A percentile compares a stretch with the other conserved stretches of the same genome.
Conservation (phyloP, 2,797 vertebrate genomes). For the Numenius phaeopus region DNA sequence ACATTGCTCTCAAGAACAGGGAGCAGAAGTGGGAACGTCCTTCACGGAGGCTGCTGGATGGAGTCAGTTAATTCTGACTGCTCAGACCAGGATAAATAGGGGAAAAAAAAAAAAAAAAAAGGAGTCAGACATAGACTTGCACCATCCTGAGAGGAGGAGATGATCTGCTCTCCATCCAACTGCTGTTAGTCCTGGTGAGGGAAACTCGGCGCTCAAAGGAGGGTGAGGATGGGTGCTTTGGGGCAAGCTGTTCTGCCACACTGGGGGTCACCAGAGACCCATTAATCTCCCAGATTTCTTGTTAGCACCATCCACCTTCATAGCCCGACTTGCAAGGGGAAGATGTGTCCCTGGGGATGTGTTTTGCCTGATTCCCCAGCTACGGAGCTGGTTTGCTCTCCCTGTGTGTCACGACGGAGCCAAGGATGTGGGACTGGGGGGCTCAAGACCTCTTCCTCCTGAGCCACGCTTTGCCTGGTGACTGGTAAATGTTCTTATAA, state of each 20-base stretch:
- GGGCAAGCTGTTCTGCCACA: background rate
- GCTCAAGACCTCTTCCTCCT: background rate
- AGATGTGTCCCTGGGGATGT: fast-evolving
- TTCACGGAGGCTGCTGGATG: background rate
- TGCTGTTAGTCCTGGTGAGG: background rate
- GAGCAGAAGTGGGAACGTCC: background rate
- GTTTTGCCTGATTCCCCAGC: background rate
- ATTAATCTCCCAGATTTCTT: background rate
- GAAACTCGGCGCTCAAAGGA: background rate
- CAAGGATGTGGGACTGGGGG: fast-evolving
- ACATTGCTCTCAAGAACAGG: background rate
- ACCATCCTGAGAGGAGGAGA: background rate
- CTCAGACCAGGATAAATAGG: background rate
- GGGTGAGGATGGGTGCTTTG: background rate
- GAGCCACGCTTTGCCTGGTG: background rate
- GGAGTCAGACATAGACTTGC: fast-evolving
- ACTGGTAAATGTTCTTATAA: fast-evolving
- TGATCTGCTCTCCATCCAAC: background rate
- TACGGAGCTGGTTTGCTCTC: background rate
- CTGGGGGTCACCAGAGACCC: background rate
- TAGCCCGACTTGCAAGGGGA: background rate
- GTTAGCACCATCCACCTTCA: background rate
- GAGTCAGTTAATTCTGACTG: background rate
- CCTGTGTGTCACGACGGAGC: fast-evolving
- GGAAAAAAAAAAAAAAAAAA: background rate